Evolutionary conservation across 2,797 vertebrate genomes (phyloP), one percentile per base, ranked within the genome.

Genomic region (Cirrhinus mrigala): DNA sequence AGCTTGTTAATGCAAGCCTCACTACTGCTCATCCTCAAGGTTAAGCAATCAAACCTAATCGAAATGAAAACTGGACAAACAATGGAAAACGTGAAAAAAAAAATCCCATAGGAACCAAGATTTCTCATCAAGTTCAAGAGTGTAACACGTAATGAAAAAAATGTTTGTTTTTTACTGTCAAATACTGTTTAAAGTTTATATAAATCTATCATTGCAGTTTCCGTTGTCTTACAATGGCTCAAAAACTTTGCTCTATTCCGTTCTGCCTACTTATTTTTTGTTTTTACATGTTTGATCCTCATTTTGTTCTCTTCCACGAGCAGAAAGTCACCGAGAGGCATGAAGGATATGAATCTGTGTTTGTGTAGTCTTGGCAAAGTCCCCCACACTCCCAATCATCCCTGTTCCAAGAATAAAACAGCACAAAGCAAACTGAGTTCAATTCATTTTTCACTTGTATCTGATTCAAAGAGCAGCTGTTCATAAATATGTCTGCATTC

Each of bases 111-210:
- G 27, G 9, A 7, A 33, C 27, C 27, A 46, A 46, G 44, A 46
- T 11, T 9, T 46, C 44, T 2, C 44, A 44, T 44, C 8, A 44
- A 8, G 44, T 44, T 10, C 8, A 44, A 9, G 8, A 9, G 6
- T 44, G 8, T 44, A 33, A 33, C 4, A 33, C 33, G 33, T 33
- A 33, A 77, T 44, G 8, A 14, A 44, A 60, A 77, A 64, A 29
- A 16, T 64, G 16, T 50, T 50, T 29, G 27, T 7, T 64, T 29
- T 24, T 62, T 29, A 33, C 27, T 56, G 56, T 22, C 16, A 44
- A 40, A 40, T 48, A 44, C 10, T 29, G n/a, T 86, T 79, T 78
- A 83, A 87, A 87, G 90, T 91, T 89, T 90, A 86, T 92, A 90
- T 87, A 58, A 91, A 87, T 82, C 84, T 87, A 88, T 90, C 79